A percentile compares a stretch with the other conserved stretches of the same genome.
Evolutionary conservation across 2,888 invertebrate genomes (phyloP).

Genomic region (Brachyptera putata): DNA sequence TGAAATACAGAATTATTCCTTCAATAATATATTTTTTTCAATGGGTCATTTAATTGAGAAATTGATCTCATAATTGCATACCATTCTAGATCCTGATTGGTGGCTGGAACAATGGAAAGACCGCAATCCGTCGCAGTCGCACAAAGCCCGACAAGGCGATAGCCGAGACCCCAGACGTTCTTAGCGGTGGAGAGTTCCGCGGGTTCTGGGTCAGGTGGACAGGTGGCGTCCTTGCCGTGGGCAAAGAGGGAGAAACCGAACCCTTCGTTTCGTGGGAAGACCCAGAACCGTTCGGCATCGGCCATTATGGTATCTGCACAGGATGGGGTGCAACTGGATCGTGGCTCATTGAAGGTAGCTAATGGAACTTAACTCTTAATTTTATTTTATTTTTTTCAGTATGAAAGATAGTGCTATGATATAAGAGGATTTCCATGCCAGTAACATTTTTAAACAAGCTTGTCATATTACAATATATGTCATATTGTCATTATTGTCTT

Average conservation of each 20-base stretch:
- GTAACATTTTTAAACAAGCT: too few species aligned
- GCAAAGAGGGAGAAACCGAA: constrained; percentile 65
- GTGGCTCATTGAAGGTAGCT: constrained; percentile 74
- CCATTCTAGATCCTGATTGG: constrained; percentile 67
- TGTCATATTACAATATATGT: too few species aligned
- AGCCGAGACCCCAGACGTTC: constrained; percentile 65
- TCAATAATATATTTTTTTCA: too few species aligned
- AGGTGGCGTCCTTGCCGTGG: constrained; percentile 60
- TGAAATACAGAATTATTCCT: too few species aligned
- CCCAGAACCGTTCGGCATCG: constrained; percentile 64
- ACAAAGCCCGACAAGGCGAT: constrained; percentile 69
- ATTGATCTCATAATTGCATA: too few species aligned
- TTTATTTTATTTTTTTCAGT: too few species aligned
- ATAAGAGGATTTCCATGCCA: too few species aligned
- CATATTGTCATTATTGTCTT: too few species aligned
- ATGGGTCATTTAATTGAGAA: too few species aligned
- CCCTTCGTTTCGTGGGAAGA: constrained; percentile 72
- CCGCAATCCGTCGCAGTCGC: constrained; percentile 74
- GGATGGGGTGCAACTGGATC: constrained; percentile 81
- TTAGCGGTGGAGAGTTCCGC: constrained; percentile 68
- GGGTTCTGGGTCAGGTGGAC: constrained; percentile 84
- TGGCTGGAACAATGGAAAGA: constrained; percentile 82
- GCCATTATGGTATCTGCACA: constrained; percentile 75
- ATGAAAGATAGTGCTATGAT: too few species aligned
- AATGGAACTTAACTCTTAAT: too few species aligned